Evolutionary conservation across 2,888 invertebrate genomes (phyloP).

Genomic region (Panopea generosa): DNA sequence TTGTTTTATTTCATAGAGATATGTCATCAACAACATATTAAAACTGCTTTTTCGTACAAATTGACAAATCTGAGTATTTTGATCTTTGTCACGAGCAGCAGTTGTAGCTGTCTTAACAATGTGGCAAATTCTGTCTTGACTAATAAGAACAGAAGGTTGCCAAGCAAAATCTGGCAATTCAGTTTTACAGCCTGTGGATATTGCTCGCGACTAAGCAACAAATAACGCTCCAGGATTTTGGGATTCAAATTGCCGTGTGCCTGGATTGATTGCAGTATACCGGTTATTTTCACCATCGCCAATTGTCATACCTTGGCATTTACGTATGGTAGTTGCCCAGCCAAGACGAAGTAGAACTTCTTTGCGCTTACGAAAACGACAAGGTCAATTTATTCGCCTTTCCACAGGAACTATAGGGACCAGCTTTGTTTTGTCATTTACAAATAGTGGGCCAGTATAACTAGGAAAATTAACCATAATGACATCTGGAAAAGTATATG

Average conservation of each 20-base stretch:
- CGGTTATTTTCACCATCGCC: slow-evolving; percentile 30
- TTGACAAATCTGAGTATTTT: background rate
- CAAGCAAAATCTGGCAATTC: slow-evolving; percentile 58
- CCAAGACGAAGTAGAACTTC: slow-evolving; percentile 59
- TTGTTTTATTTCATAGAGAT: too few species aligned
- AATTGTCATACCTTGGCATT: slow-evolving; percentile 60
- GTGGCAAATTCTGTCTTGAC: slow-evolving; percentile 49
- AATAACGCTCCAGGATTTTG: slow-evolving; percentile 56
- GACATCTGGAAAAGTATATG: background rate
- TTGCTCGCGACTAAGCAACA: slow-evolving; percentile 60
- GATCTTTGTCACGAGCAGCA: background rate
- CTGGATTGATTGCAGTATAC: slow-evolving; percentile 43
- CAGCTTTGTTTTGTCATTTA: slow-evolving; percentile 26
- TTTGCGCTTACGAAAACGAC: slow-evolving; percentile 39
- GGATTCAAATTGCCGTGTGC: slow-evolving; percentile 50
- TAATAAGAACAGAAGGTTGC: slow-evolving; percentile 50
- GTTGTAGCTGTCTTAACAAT: background rate
- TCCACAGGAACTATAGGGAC: slow-evolving; percentile 55
- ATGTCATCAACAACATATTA: too few species aligned
- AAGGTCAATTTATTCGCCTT: slow-evolving; percentile 47
- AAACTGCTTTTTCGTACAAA: too few species aligned
- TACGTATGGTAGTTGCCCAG: slow-evolving; percentile 54
- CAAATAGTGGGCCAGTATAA: slow-evolving; percentile 51
- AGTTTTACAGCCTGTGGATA: slow-evolving; percentile 34
- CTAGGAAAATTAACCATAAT: slow-evolving; percentile 60